These are phyloP conservation scores for Oreortyx pictus DNA, from an alignment of 2,797 vertebrate genomes.

Conservation along the genomic window DNA sequence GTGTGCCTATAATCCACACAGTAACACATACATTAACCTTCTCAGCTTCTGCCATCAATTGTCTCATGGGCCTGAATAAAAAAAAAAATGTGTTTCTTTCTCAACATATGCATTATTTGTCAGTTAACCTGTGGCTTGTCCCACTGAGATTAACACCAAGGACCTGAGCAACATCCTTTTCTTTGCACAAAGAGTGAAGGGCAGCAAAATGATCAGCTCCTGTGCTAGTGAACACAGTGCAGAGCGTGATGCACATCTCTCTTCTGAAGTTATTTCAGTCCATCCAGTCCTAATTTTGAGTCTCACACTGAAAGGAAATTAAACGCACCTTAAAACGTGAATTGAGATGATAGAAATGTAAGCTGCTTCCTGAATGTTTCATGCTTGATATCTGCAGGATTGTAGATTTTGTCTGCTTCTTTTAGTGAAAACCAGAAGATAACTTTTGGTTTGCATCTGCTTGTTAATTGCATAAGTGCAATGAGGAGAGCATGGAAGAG, in stretches of 20 bases:
- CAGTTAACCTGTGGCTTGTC: neutral
- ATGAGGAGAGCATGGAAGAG: neutral
- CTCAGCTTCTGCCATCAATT: constrained; percentile 7
- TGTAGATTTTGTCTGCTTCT: neutral
- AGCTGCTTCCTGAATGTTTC: neutral
- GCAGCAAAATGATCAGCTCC: neutral
- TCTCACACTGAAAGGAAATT: neutral
- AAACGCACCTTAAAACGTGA: neutral
- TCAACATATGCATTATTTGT: neutral
- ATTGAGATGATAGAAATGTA: neutral
- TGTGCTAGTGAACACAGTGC: neutral
- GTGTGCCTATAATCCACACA: constrained; percentile 71
- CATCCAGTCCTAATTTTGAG: neutral
- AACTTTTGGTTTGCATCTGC: neutral
- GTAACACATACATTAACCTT: constrained; percentile 56
- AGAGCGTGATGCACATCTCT: neutral
- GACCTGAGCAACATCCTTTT: neutral
- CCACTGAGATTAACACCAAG: neutral
- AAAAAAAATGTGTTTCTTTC: too few species aligned
- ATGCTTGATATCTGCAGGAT: neutral
- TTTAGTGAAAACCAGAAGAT: neutral
- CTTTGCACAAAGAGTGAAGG: neutral
- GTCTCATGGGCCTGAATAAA: neutral
- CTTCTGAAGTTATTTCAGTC: neutral
- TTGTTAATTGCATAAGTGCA: neutral